Base-by-base conservation (phyloP, 2,113 vertebrate genomes). In the Zapornia atra region DNA sequence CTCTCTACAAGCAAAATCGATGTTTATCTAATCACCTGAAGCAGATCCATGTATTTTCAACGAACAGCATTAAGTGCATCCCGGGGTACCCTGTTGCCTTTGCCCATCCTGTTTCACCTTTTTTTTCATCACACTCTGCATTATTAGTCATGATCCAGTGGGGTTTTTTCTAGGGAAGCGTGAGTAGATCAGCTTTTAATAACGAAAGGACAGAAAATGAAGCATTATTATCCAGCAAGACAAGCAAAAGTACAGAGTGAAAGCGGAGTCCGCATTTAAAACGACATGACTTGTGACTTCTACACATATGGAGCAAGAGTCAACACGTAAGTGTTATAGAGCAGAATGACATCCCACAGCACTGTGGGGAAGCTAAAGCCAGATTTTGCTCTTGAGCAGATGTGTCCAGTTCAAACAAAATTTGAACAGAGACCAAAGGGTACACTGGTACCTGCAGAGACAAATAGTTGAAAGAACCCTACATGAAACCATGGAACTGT, bases 1-100 rank as follows among this genome's bases (percentile, higher is more conserved):
- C 53, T 89, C 14, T 79, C 57, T n/a, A 79, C 0, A 1, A 82
- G 57, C 21, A 87, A 95, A 92, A 90, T 95, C 71, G 44, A 44
- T 59, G 54, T 48, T 96, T 94, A 95, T 97, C 90, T 83, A 90
- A 93, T 94, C 88, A 89, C 60, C 59, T 84, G 68, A 95, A 97
- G 80, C 44, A 90, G 59, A 83, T 80, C 82, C 11, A 10, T 50
- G 3, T 91, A n/a, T 87, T 96, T 94, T 90, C 92, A 76, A 95
- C 63, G 51, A 91, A 70, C 36, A 81, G 77, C 1, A 0, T 46
- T 81, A 96, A 94, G 77, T 63, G 48, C 53, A 83, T 82, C 89
- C 24, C 36, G 84, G 59, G 66, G 82, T 46, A 51, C 31, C 50
- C 56, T 36, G 75, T 53, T 88, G 36, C 64, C 40, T 95, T 75